Evolutionary conservation across 2,888 invertebrate genomes (phyloP), one percentile per base, ranked within the genome.

Genomic region (Zootermopsis nevadensis): DNA sequence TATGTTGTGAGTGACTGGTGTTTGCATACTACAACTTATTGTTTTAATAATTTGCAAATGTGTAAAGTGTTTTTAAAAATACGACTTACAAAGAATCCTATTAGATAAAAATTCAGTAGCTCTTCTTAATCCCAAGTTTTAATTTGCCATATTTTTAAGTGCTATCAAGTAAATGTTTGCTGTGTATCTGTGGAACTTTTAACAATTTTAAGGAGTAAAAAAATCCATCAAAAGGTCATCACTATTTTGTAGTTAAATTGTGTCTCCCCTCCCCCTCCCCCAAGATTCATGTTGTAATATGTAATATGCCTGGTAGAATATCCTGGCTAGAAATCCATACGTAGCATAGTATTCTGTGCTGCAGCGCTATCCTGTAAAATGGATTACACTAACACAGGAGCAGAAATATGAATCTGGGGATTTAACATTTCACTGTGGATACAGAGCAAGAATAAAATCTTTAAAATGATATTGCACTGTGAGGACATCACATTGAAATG

Each of bases 81-180:
- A 35, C 31, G 30, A 48, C 53, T 77, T 77, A 30, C 77, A 48
- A 77, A 53, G 12, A 77, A 77, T 55, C 38, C 76, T 27, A 48
- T 33, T 77, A 77, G 30, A 30, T 53, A 55, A 77, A 77, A 27
- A 42, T 38, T 8, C 27, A 27, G n/a, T 27, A 74, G 42, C 24
- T 27, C 19, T 42, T 48, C 27, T 55, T 10, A 33, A 79, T 55
- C n/a, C n/a, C 53, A 55, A 55, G 60, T 35, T 79, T 66, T 79
- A 60, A 79, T 60, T 79, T 79, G 33, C 27, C 42, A 38, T 79
- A 66, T 79, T 79, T 77, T 79, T 79, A 66, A 79, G 35, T 33
- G 35, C 27, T 66, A 55, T 33, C 60, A 79, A 79, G 27, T 79
- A 79, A 42, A 79, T 79, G 79, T 60, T 79, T 60, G 24, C 33